Percentiles rank a stretch among this genome's conserved stretches.
phyloP scores from a whole-genome alignment of 2,888 invertebrate species.

The Scaptomyza parva region DNA sequence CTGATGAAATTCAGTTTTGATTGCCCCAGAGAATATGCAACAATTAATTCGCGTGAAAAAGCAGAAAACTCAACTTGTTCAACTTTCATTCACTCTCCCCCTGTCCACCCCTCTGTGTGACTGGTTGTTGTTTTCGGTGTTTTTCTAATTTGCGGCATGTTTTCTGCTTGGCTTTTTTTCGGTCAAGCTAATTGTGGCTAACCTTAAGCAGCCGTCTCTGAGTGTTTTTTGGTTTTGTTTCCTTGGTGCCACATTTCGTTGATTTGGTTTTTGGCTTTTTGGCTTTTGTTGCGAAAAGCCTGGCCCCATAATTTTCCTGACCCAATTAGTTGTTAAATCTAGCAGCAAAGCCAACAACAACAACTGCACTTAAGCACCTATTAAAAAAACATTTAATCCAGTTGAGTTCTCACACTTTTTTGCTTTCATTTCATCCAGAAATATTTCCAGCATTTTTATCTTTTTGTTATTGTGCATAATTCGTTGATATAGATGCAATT shows the following conservation, averaged over 20 bases:
- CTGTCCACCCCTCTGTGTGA: background rate
- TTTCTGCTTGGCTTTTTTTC: slow-evolving; percentile 42
- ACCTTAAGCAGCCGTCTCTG: slow-evolving; percentile 31
- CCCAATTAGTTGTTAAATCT: slow-evolving; percentile 34
- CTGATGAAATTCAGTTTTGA: slow-evolving; percentile 40
- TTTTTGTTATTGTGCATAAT: background rate
- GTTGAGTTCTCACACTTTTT: background rate
- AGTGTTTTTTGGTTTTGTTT: slow-evolving; percentile 3
- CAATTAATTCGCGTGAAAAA: slow-evolving; percentile 66
- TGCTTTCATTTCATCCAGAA: background rate
- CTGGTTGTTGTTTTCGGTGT: slow-evolving; percentile 8
- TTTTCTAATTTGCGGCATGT: slow-evolving; percentile 42
- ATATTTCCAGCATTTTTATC: background rate
- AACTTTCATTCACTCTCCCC: slow-evolving; percentile 1
- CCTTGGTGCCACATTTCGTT: slow-evolving; percentile 16
- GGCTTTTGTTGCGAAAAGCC: background rate
- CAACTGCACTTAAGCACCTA: slow-evolving; percentile 13
- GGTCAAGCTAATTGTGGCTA: slow-evolving; percentile 46
- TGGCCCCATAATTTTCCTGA: slow-evolving; percentile 24
- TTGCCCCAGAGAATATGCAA: slow-evolving; percentile 46
- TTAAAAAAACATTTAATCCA: slow-evolving; percentile 1
- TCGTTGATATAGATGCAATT: slow-evolving; percentile 8
- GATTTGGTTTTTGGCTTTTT: slow-evolving; percentile 23
- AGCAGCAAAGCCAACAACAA: no score
- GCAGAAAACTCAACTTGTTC: background rate